Percentiles rank a stretch among this genome's conserved stretches.
phyloP scores from a whole-genome alignment of 2,888 invertebrate genomes.

The Cerastis leucographa region DNA sequence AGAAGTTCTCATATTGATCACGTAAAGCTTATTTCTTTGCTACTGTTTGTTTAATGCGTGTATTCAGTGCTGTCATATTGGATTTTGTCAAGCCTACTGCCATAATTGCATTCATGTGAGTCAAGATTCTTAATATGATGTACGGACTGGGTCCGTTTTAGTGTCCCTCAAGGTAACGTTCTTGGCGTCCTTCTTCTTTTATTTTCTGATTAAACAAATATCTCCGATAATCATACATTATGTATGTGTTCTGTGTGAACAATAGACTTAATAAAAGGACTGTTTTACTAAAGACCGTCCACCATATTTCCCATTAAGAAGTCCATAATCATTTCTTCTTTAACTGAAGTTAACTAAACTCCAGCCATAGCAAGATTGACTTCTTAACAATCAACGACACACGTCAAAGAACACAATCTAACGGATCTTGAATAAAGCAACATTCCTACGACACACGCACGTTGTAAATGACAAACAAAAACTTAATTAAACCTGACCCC shows the following conservation, averaged over 20 bases:
- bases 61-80: background rate
- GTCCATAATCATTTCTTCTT: background rate
- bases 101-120: background rate
- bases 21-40: conserved; percentile 14
- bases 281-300: background rate
- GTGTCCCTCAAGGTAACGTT: background rate
- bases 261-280: background rate
- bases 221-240: background rate
- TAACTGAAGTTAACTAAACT: background rate
- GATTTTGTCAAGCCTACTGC: background rate
- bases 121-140: too few relatives aligned
- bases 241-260: too few relatives aligned
- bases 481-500: conserved; percentile 78
- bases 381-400: background rate
- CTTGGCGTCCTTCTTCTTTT: background rate
- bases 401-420: conserved; percentile 24
- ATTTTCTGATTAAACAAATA: background rate
- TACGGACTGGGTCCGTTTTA: background rate
- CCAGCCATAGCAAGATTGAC: background rate
- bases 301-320: background rate
- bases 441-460: conserved; percentile 57
- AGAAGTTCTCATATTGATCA: conserved; percentile 61
- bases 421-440: conserved; percentile 54
- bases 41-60: background rate
- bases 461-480: conserved; percentile 72